Evolutionary conservation across 2,113 vertebrate genomes (phyloP), one percentile per base, ranked within the genome.

Genomic region (Petroica traversi): DNA sequence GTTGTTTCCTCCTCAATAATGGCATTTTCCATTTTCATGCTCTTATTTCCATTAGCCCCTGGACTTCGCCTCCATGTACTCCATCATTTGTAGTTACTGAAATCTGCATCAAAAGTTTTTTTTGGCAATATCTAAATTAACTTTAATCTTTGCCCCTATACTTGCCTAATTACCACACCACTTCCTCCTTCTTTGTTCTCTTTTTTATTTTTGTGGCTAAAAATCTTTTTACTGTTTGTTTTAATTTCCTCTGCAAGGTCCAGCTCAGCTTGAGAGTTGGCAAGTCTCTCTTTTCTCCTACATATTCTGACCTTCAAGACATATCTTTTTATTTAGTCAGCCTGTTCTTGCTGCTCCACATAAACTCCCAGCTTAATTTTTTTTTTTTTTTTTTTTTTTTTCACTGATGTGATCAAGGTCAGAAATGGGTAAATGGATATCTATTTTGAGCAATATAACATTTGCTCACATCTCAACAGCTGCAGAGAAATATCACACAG

Each of bases 141-240:
- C 46, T 77, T 64, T 89, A 91, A 63, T 75, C 52, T 89, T 91
- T 94, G 24, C 46, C 68, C 51, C 20, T 63, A 51, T 77, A n/a
- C 59, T 89, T 87, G 45, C 49, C 95, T 88, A 95, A 91, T 80
- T 90, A 43, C 66, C 31, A 63, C 13, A 84, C 3, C 29, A 74
- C 29, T 92, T 92, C 76, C 59, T 86, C 34, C 36, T 91, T 68
- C 29, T 90, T 93, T 92, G 20, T 88, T 85, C 25, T 74, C 20
- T 62, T 91, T 58, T 54, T 72, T 45, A 49, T 79, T 90, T 92
- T 80, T 89, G 59, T 74, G 46, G 55, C 8, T 91, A 92, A 95
- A 96, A 84, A 55, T 81, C 23, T 71, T 91, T 95, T 78, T 78
- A 62, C 48, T 89, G 22, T 86, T 92, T 92, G 67, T 81, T 95